Evolutionary conservation across 2,888 invertebrate genomes (phyloP), one percentile per base, ranked within the genome.

Genomic region (Dioctria linearis): DNA sequence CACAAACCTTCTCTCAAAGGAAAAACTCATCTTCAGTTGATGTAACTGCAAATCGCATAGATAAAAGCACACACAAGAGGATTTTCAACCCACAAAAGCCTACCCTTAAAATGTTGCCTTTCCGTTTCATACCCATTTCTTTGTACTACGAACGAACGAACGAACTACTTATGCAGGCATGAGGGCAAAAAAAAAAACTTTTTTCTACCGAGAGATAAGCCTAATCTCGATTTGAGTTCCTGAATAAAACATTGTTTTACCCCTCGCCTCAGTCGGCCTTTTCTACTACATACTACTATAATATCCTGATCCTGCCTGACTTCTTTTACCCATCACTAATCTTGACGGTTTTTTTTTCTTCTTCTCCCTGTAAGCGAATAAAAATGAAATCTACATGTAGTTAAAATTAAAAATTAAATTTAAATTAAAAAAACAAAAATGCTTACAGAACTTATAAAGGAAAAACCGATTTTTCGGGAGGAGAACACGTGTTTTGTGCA

Each of bases 381-480:
- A 54, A 71, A 71, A 39, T 25, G 39, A 49, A 54, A 71, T 71
- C 6, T 71, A 11, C 51, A 37, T 71, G 71, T 71, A 54, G 51
- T 71, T 71, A 39, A 54, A 39, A 71, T 71, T 71, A 71, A 71
- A 71, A 40, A 54, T 71, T 71, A 71, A 71, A 71, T 49, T 71
- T 54, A 54, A 71, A 71, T 71, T 51, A 71, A 71, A 71, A 71
- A 71, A 25, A 25, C 25, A 25, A 25, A 25, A 71, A 39, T 54
- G 54, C 51, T 71, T n/a, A 71, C 71, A 37, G 54, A 63, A 42
- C 13, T 49, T 25, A 3, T 6, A 13, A 42, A 25, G 25, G 49
- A 25, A 25, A 37, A 51, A 4, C 39, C 25, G 25, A 25, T 25
- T 71, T 71, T 9, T 49, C 39, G 54, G 11, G 9, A 4, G 9